Conservation (phyloP, 2,888 invertebrate genomes). For the Leptinotarsa rubiginosa region DNA sequence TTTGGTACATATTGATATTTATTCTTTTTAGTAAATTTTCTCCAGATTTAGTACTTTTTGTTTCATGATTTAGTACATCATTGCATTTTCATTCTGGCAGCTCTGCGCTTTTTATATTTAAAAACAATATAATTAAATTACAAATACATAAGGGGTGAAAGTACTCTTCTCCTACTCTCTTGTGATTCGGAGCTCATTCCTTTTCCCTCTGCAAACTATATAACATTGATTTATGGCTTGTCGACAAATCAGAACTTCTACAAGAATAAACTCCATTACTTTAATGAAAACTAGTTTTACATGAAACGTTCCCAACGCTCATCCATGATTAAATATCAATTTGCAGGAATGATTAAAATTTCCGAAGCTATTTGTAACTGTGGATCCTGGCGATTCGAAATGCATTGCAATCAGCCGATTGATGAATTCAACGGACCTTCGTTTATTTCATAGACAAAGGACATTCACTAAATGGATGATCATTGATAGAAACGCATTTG, state of each 20-base stretch:
- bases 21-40: too few relatives aligned
- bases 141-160: too few relatives aligned
- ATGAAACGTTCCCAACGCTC: slow-evolving; percentile 12
- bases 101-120: too few relatives aligned
- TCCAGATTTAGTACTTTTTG: too few relatives aligned
- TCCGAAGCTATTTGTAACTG: slow-evolving; percentile 11
- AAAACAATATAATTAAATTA: too few relatives aligned
- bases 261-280: slow-evolving; percentile 18
- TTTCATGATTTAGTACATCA: too few relatives aligned
- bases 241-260: slow-evolving; percentile 7
- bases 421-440: neutral
- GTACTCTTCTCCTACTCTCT: neutral
- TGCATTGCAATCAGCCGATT: neutral
- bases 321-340: slow-evolving; percentile 17
- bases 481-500: neutral
- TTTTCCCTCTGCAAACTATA: neutral
- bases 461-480: neutral
- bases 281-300: slow-evolving; percentile 20
- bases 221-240: neutral
- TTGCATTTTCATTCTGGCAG: too few relatives aligned
- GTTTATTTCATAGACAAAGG: neutral
- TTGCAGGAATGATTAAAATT: slow-evolving; percentile 20
- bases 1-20: too few relatives aligned
- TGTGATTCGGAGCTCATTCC: neutral
- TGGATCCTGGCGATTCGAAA: slow-evolving; percentile 5